These are phyloP conservation scores for Chionis minor DNA, from an alignment of 2,113 vertebrate species.

Conservation along the genomic window DNA sequence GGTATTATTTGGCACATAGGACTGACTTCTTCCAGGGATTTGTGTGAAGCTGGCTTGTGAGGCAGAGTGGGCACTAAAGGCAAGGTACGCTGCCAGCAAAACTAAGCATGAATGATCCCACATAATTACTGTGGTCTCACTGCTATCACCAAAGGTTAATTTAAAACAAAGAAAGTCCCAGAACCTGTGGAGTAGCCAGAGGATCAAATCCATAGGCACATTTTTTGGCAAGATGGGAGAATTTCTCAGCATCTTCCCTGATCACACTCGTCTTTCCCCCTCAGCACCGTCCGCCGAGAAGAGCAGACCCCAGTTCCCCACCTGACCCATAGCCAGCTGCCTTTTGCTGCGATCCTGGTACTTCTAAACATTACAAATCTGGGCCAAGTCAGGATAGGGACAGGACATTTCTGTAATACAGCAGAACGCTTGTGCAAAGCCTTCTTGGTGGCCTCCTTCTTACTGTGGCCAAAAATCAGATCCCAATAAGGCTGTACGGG, in stretches of 20 bases:
- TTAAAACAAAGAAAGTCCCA: neutral
- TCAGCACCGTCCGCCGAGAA: neutral
- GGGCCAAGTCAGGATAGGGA: neutral
- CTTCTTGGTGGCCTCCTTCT: neutral
- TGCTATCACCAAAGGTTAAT: neutral
- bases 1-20: neutral
- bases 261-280: neutral
- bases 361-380: neutral
- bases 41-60: neutral
- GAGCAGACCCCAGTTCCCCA: neutral
- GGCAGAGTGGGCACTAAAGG: neutral
- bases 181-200: neutral
- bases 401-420: neutral
- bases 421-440: neutral
- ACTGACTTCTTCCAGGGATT: neutral
- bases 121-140: neutral
- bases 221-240: neutral
- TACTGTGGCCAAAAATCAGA: neutral
- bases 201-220: neutral
- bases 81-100: neutral
- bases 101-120: neutral
- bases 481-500: neutral
- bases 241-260: neutral
- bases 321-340: neutral
- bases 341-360: neutral